Evolutionary conservation across 1,140 invertebrate genomes (phyloP), one percentile per base, ranked within the genome.

Genomic region (Rhagoletis pomonella): DNA sequence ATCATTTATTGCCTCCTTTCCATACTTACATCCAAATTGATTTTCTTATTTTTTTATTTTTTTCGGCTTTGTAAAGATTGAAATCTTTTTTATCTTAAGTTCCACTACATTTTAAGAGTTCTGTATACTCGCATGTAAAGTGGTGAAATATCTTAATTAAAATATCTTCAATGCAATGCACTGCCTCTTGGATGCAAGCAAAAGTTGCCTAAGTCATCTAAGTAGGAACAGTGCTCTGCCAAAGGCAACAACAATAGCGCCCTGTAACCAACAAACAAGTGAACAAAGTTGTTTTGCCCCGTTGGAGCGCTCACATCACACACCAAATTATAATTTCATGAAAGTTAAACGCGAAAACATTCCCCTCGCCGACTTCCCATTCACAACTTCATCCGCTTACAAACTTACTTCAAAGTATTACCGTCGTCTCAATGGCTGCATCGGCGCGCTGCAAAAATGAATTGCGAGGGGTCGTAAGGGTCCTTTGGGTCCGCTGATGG

Each of bases 241-340:
- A 55, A 81, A n/a, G 55, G n/a, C 60, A 19, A 55, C n/a, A 81
- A 58, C 19, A 17, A 42, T 62, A 62, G 60, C 1, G 12, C 4
- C 17, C 39, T 9, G 67, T n/a, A 29, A 9, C 17, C 6, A 47
- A 47, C 14, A 47, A 17, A 42, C 14, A 73, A 73, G 67, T 73
- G 39, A 73, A 47, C 87, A 58, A 44, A 73, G 19, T 88, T 81
- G 85, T 87, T 88, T 89, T 89, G 90, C 90, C 89, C 90, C 90
- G 91, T 89, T 89, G 50, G n/a, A 29, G 90, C 91, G 89, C 90
- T 91, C 90, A 89, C 90, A 91, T 91, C 91, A 91, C 90, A 91
- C 91, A 91, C 89, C 91, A 91, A 91, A 91, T 91, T 91, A 91
- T 91, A 91, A 91, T 91, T 91, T 91, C 91, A 91, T 91, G 90